A percentile compares a stretch with the other conserved stretches of the same genome.
Conservation (phyloP, 2,797 vertebrate genomes). For the Platyrinchus mystaceus region DNA sequence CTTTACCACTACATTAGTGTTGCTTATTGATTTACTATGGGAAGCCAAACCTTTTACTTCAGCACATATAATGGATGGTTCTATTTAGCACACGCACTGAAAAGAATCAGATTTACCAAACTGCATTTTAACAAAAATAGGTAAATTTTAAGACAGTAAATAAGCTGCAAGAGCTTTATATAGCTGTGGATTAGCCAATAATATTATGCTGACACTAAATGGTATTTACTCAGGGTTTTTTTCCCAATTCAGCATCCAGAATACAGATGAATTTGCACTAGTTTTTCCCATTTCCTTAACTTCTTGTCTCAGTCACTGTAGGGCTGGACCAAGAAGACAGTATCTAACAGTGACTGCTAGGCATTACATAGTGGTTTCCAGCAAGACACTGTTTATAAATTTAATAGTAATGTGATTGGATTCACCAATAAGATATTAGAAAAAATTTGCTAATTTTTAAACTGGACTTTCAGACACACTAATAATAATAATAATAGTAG, state of each 20-base stretch:
- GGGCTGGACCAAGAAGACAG: background rate
- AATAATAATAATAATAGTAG: too few relatives aligned
- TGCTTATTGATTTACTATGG: background rate
- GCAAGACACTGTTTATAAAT: background rate
- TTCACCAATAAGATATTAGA: background rate
- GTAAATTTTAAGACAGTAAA: background rate
- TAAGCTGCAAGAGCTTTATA: background rate
- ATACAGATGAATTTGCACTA: background rate
- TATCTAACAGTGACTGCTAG: background rate
- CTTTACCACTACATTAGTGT: background rate
- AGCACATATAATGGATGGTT: background rate
- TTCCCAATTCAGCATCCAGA: background rate
- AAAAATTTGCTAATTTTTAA: background rate
- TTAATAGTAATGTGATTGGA: background rate
- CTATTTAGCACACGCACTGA: background rate
- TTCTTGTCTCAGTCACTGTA: background rate
- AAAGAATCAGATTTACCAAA: background rate
- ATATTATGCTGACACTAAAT: background rate
- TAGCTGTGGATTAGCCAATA: background rate
- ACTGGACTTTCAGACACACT: background rate
- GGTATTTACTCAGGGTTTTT: background rate
- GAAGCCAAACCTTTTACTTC: background rate
- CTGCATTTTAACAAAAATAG: background rate
- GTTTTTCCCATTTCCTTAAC: background rate
- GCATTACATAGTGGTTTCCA: background rate